Percentiles rank a stretch among this genome's conserved stretches.
Conservation (phyloP, 2,888 invertebrate species). For the Elysia crispata region DNA sequence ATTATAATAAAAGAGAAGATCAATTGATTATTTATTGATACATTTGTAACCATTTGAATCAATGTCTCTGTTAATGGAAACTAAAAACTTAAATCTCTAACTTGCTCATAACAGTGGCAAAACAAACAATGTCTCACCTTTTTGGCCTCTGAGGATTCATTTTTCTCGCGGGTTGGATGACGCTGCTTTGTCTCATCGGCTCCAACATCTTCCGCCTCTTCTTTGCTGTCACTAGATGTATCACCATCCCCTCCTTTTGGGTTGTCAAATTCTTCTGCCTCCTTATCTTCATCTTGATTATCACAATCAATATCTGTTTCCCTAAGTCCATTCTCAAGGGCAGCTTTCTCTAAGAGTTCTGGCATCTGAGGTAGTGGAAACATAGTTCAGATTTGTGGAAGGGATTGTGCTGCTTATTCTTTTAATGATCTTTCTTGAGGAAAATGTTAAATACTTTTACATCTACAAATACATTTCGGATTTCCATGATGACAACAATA, state of each 20-base stretch:
- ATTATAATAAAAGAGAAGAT: too few relatives aligned
- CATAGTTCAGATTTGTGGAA: too few relatives aligned
- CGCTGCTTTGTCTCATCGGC: slow-evolving; percentile 34
- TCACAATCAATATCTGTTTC: background rate
- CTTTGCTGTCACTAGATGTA: slow-evolving; percentile 23
- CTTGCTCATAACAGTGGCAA: too few relatives aligned
- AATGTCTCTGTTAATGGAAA: too few relatives aligned
- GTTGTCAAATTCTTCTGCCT: slow-evolving; percentile 30
- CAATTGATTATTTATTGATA: too few relatives aligned
- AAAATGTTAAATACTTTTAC: too few relatives aligned
- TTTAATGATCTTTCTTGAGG: too few relatives aligned
- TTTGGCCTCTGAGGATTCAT: slow-evolving; percentile 44
- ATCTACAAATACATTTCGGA: too few relatives aligned
- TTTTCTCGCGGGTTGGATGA: slow-evolving; percentile 35
- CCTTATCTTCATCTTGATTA: slow-evolving; percentile 21
- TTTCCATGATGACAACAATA: too few relatives aligned
- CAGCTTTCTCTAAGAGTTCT: slow-evolving; percentile 33
- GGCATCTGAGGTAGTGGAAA: slow-evolving; percentile 24
- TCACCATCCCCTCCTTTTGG: slow-evolving; percentile 38
- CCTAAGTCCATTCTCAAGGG: background rate
- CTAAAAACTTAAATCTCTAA: too few relatives aligned
- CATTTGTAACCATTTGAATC: too few relatives aligned
- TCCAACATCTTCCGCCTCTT: slow-evolving; percentile 48
- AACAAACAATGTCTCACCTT: slow-evolving; percentile 37
- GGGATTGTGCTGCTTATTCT: too few relatives aligned